Percentiles rank a stretch among this genome's conserved stretches.
These are phyloP conservation scores for Crotalus viridis DNA, from an alignment of 2,113 vertebrate genomes.

Conservation along the genomic window DNA sequence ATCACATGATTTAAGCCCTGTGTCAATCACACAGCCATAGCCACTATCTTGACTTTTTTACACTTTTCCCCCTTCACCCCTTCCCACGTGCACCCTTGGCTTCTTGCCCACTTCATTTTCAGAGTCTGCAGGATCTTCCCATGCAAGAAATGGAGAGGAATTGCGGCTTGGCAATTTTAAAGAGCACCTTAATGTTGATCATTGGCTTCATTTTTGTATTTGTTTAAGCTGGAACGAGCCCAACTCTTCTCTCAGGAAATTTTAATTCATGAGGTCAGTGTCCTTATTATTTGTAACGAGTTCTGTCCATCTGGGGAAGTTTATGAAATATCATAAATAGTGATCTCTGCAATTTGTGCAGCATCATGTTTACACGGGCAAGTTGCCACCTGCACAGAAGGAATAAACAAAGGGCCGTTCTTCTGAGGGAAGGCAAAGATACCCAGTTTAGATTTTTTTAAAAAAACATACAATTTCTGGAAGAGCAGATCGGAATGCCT, in stretches of 20 bases:
- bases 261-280: slow-evolving; percentile 38
- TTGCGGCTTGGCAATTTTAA: not conserved
- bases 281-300: slow-evolving; percentile 63
- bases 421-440: slow-evolving; percentile 67
- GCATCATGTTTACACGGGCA: slow-evolving; percentile 72
- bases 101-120: not conserved
- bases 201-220: not conserved
- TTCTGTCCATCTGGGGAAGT: slow-evolving; percentile 70
- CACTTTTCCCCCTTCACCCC: not conserved
- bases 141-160: not conserved
- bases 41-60: not conserved
- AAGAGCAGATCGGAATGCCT: slow-evolving; percentile 67
- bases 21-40: not conserved
- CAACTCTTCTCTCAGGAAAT: slow-evolving; percentile 30
- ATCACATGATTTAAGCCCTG: not conserved
- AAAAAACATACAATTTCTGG: slow-evolving; percentile 56
- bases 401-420: slow-evolving; percentile 78
- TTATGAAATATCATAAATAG: slow-evolving; percentile 78
- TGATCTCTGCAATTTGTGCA: slow-evolving; percentile 74
- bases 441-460: slow-evolving; percentile 55
- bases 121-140: not conserved
- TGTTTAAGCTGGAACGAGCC: accelerated
- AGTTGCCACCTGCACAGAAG: slow-evolving; percentile 71
- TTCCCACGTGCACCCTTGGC: not conserved
- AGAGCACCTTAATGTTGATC: not conserved